Evolutionary conservation across 2,797 vertebrate species (phyloP).

Genomic region (Danio jaintianensis): DNA sequence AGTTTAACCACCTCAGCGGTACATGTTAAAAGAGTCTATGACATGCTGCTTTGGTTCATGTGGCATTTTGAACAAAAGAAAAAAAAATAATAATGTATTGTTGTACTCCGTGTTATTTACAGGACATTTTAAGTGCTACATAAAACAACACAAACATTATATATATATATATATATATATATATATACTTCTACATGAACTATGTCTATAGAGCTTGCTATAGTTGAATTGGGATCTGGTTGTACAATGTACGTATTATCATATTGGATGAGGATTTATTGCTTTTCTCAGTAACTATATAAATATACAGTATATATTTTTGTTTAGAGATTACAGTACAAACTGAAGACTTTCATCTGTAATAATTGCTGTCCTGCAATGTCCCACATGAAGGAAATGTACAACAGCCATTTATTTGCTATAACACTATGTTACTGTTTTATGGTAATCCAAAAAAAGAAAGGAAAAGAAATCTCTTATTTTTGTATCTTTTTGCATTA

Average conservation of each 20-base stretch:
- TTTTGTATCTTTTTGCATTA: constrained; percentile 76
- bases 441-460: constrained; percentile 50
- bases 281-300: constrained; percentile 27
- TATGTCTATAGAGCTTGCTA: constrained; percentile 37
- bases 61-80: constrained; percentile 66
- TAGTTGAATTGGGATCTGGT: constrained; percentile 32
- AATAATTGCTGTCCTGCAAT: constrained; percentile 62
- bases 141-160: constrained; percentile 62
- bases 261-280: constrained; percentile 35
- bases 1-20: constrained; percentile 40
- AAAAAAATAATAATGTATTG: constrained; percentile 58
- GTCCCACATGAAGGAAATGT: constrained; percentile 40
- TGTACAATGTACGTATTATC: constrained; percentile 18
- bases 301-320: constrained; percentile 65
- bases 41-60: constrained; percentile 67
- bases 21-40: constrained; percentile 54
- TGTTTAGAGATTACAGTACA: constrained; percentile 40
- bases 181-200: constrained; percentile 7
- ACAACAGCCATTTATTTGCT: constrained; percentile 60
- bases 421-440: constrained; percentile 62
- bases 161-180: not conserved
- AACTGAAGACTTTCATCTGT: constrained; percentile 29
- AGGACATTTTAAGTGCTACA: constrained; percentile 70
- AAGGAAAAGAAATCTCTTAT: constrained; percentile 69
- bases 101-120: constrained; percentile 69